Evolutionary conservation across 2,113 vertebrate genomes (phyloP).

Genomic region (Narcine bancroftii): DNA sequence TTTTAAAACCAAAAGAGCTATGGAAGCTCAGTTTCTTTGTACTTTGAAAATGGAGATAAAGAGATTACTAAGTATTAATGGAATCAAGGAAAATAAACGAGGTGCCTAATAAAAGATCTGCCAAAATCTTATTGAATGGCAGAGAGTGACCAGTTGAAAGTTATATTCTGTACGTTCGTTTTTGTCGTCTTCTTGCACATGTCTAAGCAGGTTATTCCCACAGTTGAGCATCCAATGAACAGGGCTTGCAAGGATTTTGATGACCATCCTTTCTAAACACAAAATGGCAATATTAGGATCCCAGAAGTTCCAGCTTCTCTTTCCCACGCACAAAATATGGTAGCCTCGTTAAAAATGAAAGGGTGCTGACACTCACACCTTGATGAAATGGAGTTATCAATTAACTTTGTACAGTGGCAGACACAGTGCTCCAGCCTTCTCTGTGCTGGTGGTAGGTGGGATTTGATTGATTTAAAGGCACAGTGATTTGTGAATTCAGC

Average conservation of each 20-base stretch:
- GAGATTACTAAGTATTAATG: too few species aligned
- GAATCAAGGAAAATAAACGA: too few species aligned
- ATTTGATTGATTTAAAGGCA: conserved; percentile 54
- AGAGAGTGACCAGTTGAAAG: neutral
- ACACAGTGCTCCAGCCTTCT: neutral
- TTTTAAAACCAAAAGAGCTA: too few species aligned
- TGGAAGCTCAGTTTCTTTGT: too few species aligned
- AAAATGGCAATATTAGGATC: neutral
- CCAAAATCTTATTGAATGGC: too few species aligned
- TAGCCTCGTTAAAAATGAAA: neutral
- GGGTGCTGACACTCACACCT: neutral
- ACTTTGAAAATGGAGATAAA: too few species aligned
- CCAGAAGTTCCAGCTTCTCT: neutral
- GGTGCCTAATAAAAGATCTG: too few species aligned
- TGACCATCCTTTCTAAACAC: neutral
- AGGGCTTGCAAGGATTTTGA: neutral
- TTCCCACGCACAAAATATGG: neutral
- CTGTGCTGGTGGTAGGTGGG: conserved; percentile 36
- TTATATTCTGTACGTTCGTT: neutral
- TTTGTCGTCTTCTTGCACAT: neutral
- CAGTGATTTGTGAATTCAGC: conserved; percentile 55
- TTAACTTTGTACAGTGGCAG: conserved; percentile 15
- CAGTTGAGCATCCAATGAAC: neutral
- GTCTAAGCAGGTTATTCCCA: neutral
- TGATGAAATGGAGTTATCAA: conserved; percentile 26